phyloP scores from a whole-genome alignment of 2,113 vertebrate genomes.

The Pogonocichla stellata region DNA sequence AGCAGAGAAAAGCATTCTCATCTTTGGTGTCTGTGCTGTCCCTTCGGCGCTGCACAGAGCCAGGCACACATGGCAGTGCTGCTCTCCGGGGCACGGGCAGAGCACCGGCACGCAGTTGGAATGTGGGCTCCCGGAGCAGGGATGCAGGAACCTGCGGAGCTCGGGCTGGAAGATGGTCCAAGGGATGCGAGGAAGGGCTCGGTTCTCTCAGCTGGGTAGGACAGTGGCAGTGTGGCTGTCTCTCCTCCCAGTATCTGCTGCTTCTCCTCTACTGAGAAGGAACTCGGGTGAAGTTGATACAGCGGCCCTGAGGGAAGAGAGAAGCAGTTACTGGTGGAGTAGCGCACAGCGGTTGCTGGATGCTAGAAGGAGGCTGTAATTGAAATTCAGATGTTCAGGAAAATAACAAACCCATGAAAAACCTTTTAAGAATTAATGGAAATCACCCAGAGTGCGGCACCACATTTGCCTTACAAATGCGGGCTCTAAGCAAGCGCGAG shows the following conservation, averaged over 20 bases:
- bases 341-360: background rate
- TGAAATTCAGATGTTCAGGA: conserved; percentile 11
- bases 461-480: background rate
- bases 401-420: background rate
- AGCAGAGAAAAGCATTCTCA: background rate
- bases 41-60: background rate
- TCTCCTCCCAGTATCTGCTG: background rate
- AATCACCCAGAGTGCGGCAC: background rate
- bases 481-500: background rate
- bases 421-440: conserved; percentile 12
- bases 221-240: conserved; percentile 5
- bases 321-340: conserved; percentile 26
- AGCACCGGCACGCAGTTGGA: background rate
- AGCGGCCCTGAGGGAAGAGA: conserved; percentile 83
- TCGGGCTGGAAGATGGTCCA: background rate
- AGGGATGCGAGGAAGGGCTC: conserved; percentile 27
- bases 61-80: background rate
- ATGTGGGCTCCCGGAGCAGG: background rate
- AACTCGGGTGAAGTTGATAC: conserved; percentile 90
- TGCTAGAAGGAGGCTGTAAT: background rate
- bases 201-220: conserved; percentile 16
- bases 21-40: background rate
- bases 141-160: background rate
- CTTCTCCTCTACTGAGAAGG: conserved; percentile 72
- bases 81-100: background rate